Evolutionary conservation across 1,140 invertebrate species (phyloP), one percentile per base, ranked within the genome.

Genomic region (Aradophagus sp.): DNA sequence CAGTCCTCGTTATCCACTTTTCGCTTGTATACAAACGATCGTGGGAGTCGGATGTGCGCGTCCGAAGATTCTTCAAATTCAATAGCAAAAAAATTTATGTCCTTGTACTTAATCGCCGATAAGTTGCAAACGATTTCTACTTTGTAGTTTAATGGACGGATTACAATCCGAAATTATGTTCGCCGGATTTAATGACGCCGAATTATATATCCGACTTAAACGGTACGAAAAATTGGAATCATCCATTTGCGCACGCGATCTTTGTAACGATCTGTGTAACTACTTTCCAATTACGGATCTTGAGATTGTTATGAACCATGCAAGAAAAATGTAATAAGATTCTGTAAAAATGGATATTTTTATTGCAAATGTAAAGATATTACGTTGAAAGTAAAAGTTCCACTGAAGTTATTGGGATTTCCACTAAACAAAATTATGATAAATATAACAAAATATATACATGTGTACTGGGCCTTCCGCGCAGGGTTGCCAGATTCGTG

Each of bases 1-100:
- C 78, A 70, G 77, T 76, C 82, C 84, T 75, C 81, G 44, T 84
- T 85, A 73, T 82, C 83, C 61, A 84, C 82, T 84, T 85, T 81
- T 74, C 55, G 69, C 50, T 53, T 32, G 39, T 53, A 29, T 59
- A 72, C 56, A 59, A 65, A 77, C 52, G 38, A 56, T 76, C 70
- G 63, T 79, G 73, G 73, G 76, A 75, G 73, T 72, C 61, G 29
- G 48, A 50, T 47, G 20, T 16, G 45, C 38, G 27, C 19, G 23
- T 52, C 52, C 44, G 35, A 59, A 55, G 53, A 71, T 59, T 63
- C 45, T 17, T 65, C 45, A 65, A 73, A 62, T 44, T 66, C 36
- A 63, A 52, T 41, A 17, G 32, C 39, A 58, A 58, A 23, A 58
- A 29, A 35, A 7, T 42, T 13, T 59, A 44, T 63, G 56, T 59